Base-by-base conservation (phyloP, 2,113 vertebrate species). In the Epinephelus cyanopodus region DNA sequence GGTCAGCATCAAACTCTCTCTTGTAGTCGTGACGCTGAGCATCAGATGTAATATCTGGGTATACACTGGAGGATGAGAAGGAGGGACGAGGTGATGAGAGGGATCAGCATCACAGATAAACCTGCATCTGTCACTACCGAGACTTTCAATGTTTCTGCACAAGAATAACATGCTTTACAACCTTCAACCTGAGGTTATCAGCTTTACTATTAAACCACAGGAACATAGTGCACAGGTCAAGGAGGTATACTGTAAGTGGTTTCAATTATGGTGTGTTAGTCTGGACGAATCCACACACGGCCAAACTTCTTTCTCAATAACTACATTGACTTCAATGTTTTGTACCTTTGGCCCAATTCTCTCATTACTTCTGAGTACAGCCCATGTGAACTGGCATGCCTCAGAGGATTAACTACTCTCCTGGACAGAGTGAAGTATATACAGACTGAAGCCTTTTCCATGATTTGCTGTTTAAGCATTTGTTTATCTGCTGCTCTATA, bases 1-100 rank as follows among this genome's bases (percentile, higher is more conserved):
- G 94, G 76, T 97, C 96, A 0, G 88, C 77, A 54, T 97, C 97
- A 1, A 98, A 98, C 87, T 97, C 96, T 71, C 93, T 90, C 91
- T 97, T 97, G 58, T 97, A 97, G 0, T 90, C 87, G 19, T 97
- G 96, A 0, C 97, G 94, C 66, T 94, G 81, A 1, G 42, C 9
- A 12, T 96, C 96, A 0, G 95, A 96, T 0, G 81, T 85, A 75
- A 97, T 96, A 13, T 93, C 94, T 0, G 97, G 97, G 87, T 97
- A 97, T 1, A 92, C 25, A n/a, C 97, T 97, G 89, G 53, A 54
- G 50, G 25, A 74, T 29, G 33, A 81, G 29, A n/a, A n/a, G 27
- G 47, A 48, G 11, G 45, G 25, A 8, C 6, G 5, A 29, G 37
- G 17, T 53, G n/a, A 37, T 1, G 33, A 6, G 18, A 29, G 6